Evolutionary conservation across 2,888 invertebrate genomes (phyloP), one percentile per base, ranked within the genome.

Genomic region (Dolichomitus sp.): DNA sequence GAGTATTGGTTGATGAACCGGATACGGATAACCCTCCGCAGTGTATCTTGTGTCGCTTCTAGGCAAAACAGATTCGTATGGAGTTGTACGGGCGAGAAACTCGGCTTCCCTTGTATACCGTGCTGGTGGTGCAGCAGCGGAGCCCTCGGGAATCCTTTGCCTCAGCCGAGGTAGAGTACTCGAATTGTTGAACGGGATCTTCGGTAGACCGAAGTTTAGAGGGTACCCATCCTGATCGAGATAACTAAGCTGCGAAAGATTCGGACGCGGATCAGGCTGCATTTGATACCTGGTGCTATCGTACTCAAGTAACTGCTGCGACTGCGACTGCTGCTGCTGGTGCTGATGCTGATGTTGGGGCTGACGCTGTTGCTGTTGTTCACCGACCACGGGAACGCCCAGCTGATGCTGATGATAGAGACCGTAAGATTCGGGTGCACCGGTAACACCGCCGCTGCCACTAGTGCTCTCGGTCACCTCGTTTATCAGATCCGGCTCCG

Each of bases 191-290:
- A 90, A 89, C n/a, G 90, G 88, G 81, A 96, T 94, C 90, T 97
- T 97, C 0, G 97, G 97, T 59, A 97, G 94, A 23, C 97, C 97
- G 89, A 96, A 97, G 92, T 97, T 97, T 81, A 97, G 95, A 7
- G 97, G 97, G 90, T 97, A 96, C n/a, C 96, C 97, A 84, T 97
- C 97, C 85, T 95, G 95, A 87, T 97, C 97, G 87, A 97, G 94
- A 91, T 97, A 97, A 70, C 93, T 93, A 19, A 93, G 85, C 59
- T 91, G 92, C 2, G 91, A 87, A 3, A 89, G 86, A 33, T 87
- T 75, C 6, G 91, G 90, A n/a, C 91, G 90, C 9, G 90, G 79
- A 68, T 91, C 92, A 19, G 91, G 88, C 27, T 90, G 90, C 52
- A 91, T 73, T 30, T 90, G 89, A 63, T 92, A 92, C n/a, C 92